Base-by-base conservation (phyloP, 2,113 vertebrate species). In the Pica pica region DNA sequence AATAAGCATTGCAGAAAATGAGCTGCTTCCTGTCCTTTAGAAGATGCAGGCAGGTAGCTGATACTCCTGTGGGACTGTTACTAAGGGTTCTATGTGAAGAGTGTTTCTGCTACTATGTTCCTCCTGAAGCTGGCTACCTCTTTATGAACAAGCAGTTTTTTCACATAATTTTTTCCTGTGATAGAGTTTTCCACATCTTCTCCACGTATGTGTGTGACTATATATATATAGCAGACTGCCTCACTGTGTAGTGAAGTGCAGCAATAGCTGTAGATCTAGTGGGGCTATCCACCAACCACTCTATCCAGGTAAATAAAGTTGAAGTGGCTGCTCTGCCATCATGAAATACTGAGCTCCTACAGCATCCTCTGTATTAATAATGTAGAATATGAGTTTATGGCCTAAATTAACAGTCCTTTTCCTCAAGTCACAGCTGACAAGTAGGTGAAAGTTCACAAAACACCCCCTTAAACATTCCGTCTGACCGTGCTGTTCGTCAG, bases 381-480 rank as follows among this genome's bases (percentile, higher is more conserved):
- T 1, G 8, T 1, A 27, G 21, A 76, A 69, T 53, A 63, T 11
- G 28, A 39, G 11, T 80, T 57, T 68, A 39, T 6, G 31, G 16
- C 60, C 21, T 52, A 57, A 53, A 46, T 83, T 87, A 93, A 83
- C 24, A 83, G 61, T 30, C 37, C 49, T 68, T 87, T 56, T 79
- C 46, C 70, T 69, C 17, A 46, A 57, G 28, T 65, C n/a, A 27
- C 18, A 59, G 22, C 50, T 41, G 28, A 55, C 27, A 86, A 93
- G 75, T 69, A 83, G 93, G 90, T 94, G 74, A 96, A 93, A 95
- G 96, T 86, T 91, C 92, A 73, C 28, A 46, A 42, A 55, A 39
- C 9, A 3, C 33, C 82, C 64, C 57, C 42, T 17, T 39, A 56
- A 78, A 26, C 56, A 70, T 65, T 95, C 74, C 71, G 16, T 79